Conservation (phyloP, 2,888 invertebrate species). For the Catonia carolina region DNA sequence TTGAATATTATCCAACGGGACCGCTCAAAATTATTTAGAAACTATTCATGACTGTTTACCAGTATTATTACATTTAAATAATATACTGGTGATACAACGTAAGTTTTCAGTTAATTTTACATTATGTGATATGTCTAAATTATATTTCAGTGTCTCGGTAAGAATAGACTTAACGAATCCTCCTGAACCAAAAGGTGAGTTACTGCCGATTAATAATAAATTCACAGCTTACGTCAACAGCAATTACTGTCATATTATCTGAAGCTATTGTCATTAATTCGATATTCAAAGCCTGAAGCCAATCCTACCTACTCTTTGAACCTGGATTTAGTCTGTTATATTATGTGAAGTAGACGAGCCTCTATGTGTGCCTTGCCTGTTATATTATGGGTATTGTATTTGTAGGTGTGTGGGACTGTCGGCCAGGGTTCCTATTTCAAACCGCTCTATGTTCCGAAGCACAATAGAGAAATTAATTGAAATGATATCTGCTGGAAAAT, state of each 20-base stretch:
- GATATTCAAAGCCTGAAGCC: constrained; percentile 7
- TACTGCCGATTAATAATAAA: constrained; percentile 11
- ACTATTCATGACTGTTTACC: no score
- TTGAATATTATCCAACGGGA: no score
- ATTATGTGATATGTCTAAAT: no score
- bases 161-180: no score
- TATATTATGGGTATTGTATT: no score
- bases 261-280: constrained; percentile 10
- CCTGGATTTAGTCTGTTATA: background rate
- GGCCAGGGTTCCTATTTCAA: background rate
- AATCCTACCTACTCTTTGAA: constrained; percentile 5
- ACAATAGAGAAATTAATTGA: constrained; percentile 13
- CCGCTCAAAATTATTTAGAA: no score
- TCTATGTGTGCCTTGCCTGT: background rate
- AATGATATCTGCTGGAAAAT: constrained; percentile 13
- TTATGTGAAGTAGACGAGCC: background rate
- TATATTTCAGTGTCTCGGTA: no score
- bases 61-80: no score
- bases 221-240: constrained; percentile 12
- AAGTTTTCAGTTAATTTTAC: no score
- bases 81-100: no score
- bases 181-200: background rate
- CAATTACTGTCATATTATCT: constrained; percentile 13
- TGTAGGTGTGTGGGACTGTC: background rate
- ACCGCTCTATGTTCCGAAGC: background rate